Conservation (phyloP, 2,113 vertebrate species). For the Nesoenas mayeri region DNA sequence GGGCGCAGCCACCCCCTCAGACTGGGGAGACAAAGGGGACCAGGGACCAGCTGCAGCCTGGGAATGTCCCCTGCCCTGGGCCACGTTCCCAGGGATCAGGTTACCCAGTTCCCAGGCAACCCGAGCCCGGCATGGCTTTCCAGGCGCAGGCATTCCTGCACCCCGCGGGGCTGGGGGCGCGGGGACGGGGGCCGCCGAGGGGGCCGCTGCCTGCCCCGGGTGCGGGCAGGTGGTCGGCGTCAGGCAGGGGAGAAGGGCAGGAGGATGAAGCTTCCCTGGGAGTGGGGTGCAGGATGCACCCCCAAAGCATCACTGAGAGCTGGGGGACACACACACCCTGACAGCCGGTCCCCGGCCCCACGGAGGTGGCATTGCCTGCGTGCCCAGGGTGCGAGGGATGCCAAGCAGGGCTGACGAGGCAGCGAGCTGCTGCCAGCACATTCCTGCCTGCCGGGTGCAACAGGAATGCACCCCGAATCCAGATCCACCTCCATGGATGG, state of each 20-base stretch:
- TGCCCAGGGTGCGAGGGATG: background rate
- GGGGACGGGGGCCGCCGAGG: background rate
- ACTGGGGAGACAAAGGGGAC: constrained; percentile 42
- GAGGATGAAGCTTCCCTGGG: background rate
- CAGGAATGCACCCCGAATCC: accelerated
- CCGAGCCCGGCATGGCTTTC: constrained; percentile 12
- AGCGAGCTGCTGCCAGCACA: background rate
- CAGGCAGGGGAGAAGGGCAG: background rate
- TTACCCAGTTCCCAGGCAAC: constrained; percentile 70
- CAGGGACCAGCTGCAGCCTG: constrained; percentile 44
- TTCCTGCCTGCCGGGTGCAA: background rate
- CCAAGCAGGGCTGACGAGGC: background rate
- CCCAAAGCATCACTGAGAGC: background rate
- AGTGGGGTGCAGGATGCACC: background rate
- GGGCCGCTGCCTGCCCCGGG: background rate
- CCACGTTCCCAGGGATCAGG: constrained; percentile 60
- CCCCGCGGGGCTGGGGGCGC: background rate
- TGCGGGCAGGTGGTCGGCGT: background rate
- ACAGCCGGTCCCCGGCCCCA: background rate
- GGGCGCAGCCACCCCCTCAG: background rate
- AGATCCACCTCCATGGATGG: background rate
- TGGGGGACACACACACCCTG: too few relatives aligned
- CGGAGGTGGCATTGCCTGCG: accelerated
- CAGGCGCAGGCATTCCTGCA: constrained; percentile 51
- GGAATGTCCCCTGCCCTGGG: constrained; percentile 46